Conservation (phyloP, 2,797 vertebrate genomes). For the Ispidina picta region DNA sequence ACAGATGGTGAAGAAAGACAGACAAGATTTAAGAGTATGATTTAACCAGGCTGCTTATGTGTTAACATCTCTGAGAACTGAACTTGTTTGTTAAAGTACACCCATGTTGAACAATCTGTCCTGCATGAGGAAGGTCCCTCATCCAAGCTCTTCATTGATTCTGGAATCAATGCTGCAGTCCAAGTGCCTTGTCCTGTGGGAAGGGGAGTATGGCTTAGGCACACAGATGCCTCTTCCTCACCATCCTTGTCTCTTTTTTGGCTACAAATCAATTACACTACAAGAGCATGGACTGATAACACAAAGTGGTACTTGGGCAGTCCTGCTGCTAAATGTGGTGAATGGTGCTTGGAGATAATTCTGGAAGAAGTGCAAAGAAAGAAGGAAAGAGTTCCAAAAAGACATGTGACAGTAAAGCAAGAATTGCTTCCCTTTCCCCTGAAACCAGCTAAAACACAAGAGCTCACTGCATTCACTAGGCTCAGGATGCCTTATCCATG, state of each 20-base stretch:
- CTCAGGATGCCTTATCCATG: neutral
- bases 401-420: neutral
- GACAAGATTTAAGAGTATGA: conserved; percentile 38
- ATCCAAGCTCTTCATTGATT: neutral
- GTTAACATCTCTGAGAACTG: neutral
- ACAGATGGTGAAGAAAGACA: conserved; percentile 33
- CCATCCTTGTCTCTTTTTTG: neutral
- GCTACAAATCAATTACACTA: neutral
- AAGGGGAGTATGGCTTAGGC: neutral
- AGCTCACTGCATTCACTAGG: neutral
- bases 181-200: neutral
- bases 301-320: too few species aligned
- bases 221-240: neutral
- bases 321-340: fast-evolving
- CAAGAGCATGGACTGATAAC: neutral
- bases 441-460: neutral
- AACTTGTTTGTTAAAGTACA: neutral
- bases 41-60: conserved; percentile 36
- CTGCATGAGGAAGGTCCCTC: neutral
- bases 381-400: neutral
- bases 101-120: neutral
- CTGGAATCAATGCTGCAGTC: neutral
- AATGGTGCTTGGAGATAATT: neutral
- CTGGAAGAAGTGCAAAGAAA: neutral
- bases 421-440: neutral